Base-by-base conservation (phyloP, 2,113 vertebrate species). In the Corynorhinus townsendii region DNA sequence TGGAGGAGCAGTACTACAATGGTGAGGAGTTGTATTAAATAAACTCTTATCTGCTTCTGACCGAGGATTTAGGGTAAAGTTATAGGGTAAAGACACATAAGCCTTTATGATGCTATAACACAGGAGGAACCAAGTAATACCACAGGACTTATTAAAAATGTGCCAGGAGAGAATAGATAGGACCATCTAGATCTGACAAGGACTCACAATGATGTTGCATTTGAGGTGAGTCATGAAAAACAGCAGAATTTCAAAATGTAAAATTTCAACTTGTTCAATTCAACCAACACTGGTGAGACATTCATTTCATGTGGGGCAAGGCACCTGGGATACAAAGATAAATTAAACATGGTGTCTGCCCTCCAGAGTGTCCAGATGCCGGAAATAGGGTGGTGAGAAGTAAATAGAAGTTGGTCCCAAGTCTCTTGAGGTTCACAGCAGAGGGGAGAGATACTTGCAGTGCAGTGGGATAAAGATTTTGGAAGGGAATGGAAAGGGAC, bases 31-130 rank as follows among this genome's bases (percentile, higher is more conserved):
- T 85, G 3, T 69, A 38, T 24, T n/a, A 84, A 75, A 75, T 45
- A 45, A 86, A 45, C 15, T 73, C 62, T 56, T 71, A 17, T 49
- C 35, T 75, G 24, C 47, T 66, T 80, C n/a, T 62, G 66, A 89
- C 28, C 20, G 15, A 33, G 43, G 52, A 75, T 47, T 92, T 30
- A 62, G 40, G 73, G 56, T 94, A 73, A 92, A 80, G 35, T 69
- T 43, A 9, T 33, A 28, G 14, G 35, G 71, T 80, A 43, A 92
- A 85, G 47, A 71, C 7, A 52, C 17, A 24, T 56, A 91, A 86
- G 52, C 45, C 76, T 68, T 59, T 38, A 24, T 33, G 69, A 43
- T 28, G n/a, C 4, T 71, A 17, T 1, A 86, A 30, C 4, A 26
- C 24, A 30, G 35, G 40, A 69, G 10, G 40, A 43, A 11, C 19